These are phyloP conservation scores for Basileuterus tristriatus DNA, from an alignment of 2,797 vertebrate species.

Conservation along the genomic window DNA sequence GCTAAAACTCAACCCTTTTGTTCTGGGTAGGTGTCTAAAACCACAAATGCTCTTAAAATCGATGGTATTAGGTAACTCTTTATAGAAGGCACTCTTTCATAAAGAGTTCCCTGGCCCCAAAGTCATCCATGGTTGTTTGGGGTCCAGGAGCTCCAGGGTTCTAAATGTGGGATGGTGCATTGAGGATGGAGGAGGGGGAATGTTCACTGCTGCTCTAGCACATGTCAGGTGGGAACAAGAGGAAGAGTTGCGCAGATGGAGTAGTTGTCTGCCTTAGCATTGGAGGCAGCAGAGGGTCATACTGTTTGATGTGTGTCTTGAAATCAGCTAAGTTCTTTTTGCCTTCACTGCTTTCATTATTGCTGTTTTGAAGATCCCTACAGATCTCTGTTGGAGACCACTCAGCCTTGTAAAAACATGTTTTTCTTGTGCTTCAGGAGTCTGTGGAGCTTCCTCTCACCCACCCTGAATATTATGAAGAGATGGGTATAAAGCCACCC, in stretches of 20 bases:
- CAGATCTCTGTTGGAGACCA: background rate
- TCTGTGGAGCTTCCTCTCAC: conserved; percentile 97
- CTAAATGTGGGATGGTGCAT: background rate
- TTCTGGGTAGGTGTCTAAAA: background rate
- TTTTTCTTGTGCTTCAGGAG: conserved; percentile 79
- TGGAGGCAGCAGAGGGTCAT: background rate
- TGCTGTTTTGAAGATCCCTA: background rate
- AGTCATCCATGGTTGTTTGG: background rate
- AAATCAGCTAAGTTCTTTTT: background rate
- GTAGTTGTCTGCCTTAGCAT: background rate
- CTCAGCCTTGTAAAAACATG: background rate
- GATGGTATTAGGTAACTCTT: background rate
- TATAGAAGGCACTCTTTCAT: background rate
- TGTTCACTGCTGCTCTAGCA: background rate
- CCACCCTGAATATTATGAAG: conserved; percentile 97
- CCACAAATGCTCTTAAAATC: background rate
- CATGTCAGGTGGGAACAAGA: background rate
- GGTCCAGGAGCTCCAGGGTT: background rate
- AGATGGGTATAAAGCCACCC: conserved; percentile 98
- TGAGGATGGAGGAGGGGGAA: background rate
- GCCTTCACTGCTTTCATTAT: background rate
- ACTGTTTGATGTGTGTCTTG: background rate
- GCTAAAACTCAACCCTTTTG: background rate
- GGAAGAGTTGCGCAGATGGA: background rate
- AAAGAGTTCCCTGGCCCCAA: background rate